These are phyloP conservation scores for Beris morrisii DNA, from an alignment of 2,888 invertebrate species.

Conservation along the genomic window DNA sequence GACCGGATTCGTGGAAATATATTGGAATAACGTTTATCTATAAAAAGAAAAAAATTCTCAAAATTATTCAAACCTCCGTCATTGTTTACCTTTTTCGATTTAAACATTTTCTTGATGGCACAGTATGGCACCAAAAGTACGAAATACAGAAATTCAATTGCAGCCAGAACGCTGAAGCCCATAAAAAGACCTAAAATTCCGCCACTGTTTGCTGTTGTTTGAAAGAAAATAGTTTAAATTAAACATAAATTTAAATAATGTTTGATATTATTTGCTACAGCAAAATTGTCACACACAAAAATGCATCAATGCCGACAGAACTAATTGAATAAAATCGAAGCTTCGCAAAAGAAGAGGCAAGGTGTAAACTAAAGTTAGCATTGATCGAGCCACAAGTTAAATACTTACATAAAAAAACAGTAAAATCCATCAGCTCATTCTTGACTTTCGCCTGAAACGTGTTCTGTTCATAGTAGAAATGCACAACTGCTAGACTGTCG, in stretches of 20 bases:
- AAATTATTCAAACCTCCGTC: no score
- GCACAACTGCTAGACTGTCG: slow-evolving; percentile 69
- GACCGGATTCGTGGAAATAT: no score
- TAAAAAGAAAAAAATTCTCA: no score
- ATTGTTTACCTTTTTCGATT: background rate
- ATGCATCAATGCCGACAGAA: no score
- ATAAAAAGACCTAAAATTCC: slow-evolving; percentile 73
- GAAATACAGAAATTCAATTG: slow-evolving; percentile 70
- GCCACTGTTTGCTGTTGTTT: slow-evolving; percentile 64
- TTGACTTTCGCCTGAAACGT: slow-evolving; percentile 73
- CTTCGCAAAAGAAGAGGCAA: no score
- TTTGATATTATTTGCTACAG: no score
- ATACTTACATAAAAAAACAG: slow-evolving; percentile 77
- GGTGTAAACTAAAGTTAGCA: no score
- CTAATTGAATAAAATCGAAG: no score
- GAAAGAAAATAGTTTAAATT: background rate
- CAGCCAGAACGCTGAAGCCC: slow-evolving; percentile 75
- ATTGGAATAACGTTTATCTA: no score
- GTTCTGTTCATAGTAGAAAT: slow-evolving; percentile 72
- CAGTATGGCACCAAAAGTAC: slow-evolving; percentile 62
- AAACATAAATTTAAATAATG: slow-evolving; percentile 44
- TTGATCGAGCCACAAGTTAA: no score
- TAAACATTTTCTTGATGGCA: background rate
- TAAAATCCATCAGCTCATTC: slow-evolving; percentile 78
- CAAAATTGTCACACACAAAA: no score